Evolutionary conservation across 2,113 vertebrate species (phyloP).

Genomic region (Bostrychus sinensis): DNA sequence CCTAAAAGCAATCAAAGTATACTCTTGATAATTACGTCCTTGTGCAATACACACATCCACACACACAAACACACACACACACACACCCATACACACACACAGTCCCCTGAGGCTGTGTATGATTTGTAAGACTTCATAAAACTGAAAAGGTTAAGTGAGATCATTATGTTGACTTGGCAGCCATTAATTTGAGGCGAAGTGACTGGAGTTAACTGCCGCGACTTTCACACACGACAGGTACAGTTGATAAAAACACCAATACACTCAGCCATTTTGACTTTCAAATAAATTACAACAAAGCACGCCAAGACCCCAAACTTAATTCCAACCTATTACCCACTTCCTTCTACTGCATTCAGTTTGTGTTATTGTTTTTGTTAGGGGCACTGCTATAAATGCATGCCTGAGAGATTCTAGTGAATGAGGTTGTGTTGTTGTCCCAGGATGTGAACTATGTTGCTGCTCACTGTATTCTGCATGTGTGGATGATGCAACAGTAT

Average conservation of each 20-base stretch:
- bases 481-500: no score
- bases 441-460: no score
- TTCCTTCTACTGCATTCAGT: neutral
- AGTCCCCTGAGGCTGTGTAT: conserved; percentile 24
- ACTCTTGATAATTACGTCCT: neutral
- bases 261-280: neutral
- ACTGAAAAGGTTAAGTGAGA: conserved; percentile 51
- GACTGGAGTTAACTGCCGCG: conserved; percentile 11
- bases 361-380: neutral
- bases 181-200: conserved; percentile 29
- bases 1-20: neutral
- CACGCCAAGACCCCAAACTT: neutral
- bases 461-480: no score
- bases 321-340: neutral
- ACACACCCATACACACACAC: neutral
- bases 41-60: neutral
- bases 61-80: neutral
- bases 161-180: conserved; percentile 44
- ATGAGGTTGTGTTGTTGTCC: neutral
- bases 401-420: neutral
- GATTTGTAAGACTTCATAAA: conserved; percentile 53
- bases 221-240: conserved; percentile 15
- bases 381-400: neutral
- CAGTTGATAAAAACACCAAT: neutral
- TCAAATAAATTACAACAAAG: neutral